These are phyloP conservation scores for Sternotherus odoratus DNA, from an alignment of 2,797 vertebrate species.

Conservation along the genomic window DNA sequence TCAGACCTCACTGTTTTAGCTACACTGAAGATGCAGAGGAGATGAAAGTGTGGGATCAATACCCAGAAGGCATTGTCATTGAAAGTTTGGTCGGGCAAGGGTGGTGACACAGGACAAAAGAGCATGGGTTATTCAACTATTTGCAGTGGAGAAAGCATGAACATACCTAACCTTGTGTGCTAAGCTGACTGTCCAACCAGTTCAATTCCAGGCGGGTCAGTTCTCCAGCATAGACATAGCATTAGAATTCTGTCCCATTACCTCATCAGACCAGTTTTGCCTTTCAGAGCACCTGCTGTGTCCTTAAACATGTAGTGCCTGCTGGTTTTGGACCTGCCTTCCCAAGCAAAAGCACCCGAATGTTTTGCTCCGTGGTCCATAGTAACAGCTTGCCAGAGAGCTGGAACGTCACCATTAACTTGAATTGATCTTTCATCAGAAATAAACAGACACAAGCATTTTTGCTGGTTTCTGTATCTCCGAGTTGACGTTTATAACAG, in stretches of 20 bases:
- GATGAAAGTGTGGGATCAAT: constrained; percentile 45
- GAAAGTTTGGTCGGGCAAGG: constrained; percentile 48
- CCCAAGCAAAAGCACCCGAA: fast-evolving
- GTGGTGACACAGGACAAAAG: constrained; percentile 58
- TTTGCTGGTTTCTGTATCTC: neutral
- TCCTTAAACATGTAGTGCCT: fast-evolving
- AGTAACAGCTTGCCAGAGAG: neutral
- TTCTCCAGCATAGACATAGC: neutral
- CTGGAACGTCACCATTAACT: neutral
- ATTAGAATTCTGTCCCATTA: neutral
- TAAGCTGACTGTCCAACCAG: constrained; percentile 54
- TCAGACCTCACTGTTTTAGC: neutral
- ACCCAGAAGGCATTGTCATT: constrained; percentile 23
- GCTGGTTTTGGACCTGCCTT: neutral
- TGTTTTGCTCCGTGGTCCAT: neutral
- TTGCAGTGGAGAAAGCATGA: constrained; percentile 38
- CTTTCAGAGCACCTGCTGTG: neutral
- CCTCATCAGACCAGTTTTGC: neutral
- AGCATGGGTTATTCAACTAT: constrained; percentile 60
- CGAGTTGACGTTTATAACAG: fast-evolving
- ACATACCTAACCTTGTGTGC: constrained; percentile 47
- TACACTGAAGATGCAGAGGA: fast-evolving
- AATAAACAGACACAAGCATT: fast-evolving
- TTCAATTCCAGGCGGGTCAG: constrained; percentile 27
- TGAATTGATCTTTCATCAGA: neutral